Evolutionary conservation across 1,140 invertebrate genomes (phyloP), one percentile per base, ranked within the genome.

Genomic region (Rhizoglyphus robini): DNA sequence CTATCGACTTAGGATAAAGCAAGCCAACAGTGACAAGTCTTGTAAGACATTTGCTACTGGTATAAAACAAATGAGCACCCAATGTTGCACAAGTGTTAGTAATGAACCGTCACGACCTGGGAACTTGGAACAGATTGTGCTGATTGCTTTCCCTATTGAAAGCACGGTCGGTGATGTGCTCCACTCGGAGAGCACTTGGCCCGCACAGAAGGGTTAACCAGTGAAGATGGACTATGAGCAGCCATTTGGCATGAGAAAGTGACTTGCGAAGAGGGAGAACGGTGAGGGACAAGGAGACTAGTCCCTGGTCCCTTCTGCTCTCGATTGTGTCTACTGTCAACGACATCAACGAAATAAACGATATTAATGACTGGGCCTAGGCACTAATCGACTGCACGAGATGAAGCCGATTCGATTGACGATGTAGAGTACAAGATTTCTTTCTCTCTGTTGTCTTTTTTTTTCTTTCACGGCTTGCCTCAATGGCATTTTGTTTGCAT

Each of bases 61-160:
- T n/a, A n/a, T n/a, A n/a, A n/a, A n/a, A n/a, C n/a, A n/a, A n/a
- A 32, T 54, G 51, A 8, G 20, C 8, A 23, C 8, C 36, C 8
- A 41, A 41, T 15, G 51, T 25, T 32, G 20, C 51, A 54, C 51
- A 54, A 54, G 51, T 54, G 51, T 15, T 46, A 23, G 51, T 23
- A 8, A 54, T 11, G 36, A 8, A 41, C 36, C 18, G 8, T 18
- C 8, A 54, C 15, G 5, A 5, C 23, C 51, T 54, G 51, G 51
- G 51, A 54, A 54, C 51, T 25, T 27, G 51, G 51, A 54, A 54
- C 51, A 54, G 51, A 54, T 54, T 54, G 51, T 32, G 41, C 15
- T 23, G 41, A 46, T 46, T 46, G 41, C 41, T 15, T 46, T n/a
- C n/a, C n/a, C n/a, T n/a, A n/a, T n/a, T n/a, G n/a, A n/a, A n/a